Evolutionary conservation across 2,113 vertebrate genomes (phyloP).

Genomic region (Hypomesus transpacificus): DNA sequence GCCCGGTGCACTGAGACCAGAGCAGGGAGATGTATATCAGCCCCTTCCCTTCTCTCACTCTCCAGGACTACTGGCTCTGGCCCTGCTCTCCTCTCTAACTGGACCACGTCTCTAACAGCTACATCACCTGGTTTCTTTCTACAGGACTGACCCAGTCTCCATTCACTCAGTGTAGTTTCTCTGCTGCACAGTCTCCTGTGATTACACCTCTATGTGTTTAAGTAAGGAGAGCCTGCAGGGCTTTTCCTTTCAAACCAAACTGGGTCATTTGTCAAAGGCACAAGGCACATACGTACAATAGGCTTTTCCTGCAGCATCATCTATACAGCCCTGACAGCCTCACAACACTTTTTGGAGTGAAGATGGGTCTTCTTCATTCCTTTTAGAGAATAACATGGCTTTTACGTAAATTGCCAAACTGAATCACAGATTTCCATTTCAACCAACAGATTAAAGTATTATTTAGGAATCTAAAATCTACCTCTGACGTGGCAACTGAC

Average conservation of each 20-base stretch:
- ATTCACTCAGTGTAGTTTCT: slow-evolving; percentile 61
- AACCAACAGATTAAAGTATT: too few species aligned
- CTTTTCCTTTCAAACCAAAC: slow-evolving; percentile 44
- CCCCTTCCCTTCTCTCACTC: slow-evolving; percentile 52
- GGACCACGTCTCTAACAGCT: slow-evolving; percentile 43
- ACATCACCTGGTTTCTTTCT: slow-evolving; percentile 75
- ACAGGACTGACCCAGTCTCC: slow-evolving; percentile 51
- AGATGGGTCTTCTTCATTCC: too few species aligned
- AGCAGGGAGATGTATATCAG: neutral
- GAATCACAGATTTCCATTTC: too few species aligned
- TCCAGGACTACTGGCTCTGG: neutral
- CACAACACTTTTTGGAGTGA: too few species aligned
- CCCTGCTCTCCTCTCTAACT: neutral
- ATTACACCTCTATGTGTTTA: slow-evolving; percentile 85
- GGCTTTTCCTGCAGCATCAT: neutral
- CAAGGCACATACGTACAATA: slow-evolving; percentile 13
- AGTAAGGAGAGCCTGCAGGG: slow-evolving; percentile 84
- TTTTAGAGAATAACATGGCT: too few species aligned
- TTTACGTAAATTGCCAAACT: too few species aligned
- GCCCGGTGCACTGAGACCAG: slow-evolving; percentile 42
- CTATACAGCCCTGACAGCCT: neutral
- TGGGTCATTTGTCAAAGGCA: slow-evolving; percentile 62
- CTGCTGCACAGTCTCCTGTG: slow-evolving; percentile 70
- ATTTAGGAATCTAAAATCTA: too few species aligned
- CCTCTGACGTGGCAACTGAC: too few species aligned